A percentile compares a stretch with the other conserved stretches of the same genome.
phyloP scores from a whole-genome alignment of 1,140 invertebrate species.

The Heliconius hewitsoni region DNA sequence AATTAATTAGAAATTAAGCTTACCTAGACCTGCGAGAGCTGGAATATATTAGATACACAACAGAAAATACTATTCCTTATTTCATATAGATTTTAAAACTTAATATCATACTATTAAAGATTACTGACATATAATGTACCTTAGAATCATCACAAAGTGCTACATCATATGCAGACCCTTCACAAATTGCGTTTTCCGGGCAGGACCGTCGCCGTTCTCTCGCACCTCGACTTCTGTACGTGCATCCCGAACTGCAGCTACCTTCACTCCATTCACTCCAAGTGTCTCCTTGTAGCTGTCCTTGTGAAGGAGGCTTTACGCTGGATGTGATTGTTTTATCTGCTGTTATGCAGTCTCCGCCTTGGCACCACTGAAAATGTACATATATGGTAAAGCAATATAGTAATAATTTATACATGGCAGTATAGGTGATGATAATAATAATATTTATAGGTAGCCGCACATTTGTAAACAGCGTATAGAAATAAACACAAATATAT shows the following conservation, averaged over 20 bases:
- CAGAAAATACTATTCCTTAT: no score
- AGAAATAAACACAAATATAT: no score
- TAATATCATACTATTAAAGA: not conserved
- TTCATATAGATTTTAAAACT: no score
- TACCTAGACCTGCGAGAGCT: no score
- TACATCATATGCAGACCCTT: constrained; percentile 84
- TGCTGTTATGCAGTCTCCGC: constrained; percentile 83
- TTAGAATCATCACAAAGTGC: constrained; percentile 85
- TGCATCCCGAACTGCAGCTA: constrained; percentile 86
- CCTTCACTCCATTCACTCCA: constrained; percentile 85
- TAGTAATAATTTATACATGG: no score
- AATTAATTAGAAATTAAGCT: no score
- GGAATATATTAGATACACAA: no score
- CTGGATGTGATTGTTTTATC: constrained; percentile 24
- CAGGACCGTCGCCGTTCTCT: constrained; percentile 82
- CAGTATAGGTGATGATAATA: no score
- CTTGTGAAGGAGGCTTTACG: constrained; percentile 44
- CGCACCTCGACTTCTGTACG: constrained; percentile 83
- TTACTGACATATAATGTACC: constrained; percentile 43
- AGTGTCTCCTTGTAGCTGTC: constrained; percentile 12
- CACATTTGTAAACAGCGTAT: no score
- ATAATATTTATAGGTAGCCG: no score
- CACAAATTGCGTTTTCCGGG: constrained; percentile 82
- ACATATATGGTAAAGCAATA: not conserved
- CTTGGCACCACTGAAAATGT: constrained; percentile 83